Conservation (phyloP, 2,797 vertebrate species). For the Cetoscarus ocellatus region DNA sequence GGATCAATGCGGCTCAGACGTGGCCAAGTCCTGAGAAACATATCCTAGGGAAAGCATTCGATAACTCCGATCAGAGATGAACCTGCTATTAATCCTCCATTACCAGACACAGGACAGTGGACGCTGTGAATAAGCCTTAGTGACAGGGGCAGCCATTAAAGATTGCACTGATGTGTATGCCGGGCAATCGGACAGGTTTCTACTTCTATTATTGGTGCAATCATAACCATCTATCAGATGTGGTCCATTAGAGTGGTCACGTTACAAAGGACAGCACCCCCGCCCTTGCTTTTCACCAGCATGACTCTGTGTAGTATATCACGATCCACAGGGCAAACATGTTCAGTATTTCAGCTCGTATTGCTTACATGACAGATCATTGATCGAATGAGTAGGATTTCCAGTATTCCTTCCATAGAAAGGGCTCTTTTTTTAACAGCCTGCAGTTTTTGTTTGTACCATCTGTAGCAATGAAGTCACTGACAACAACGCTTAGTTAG, state of each 20-base stretch:
- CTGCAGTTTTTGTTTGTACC: constrained; percentile 23
- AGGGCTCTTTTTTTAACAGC: constrained; percentile 35
- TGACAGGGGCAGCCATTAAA: constrained; percentile 72
- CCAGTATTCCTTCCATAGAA: constrained; percentile 41
- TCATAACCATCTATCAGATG: constrained; percentile 68
- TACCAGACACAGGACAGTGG: constrained; percentile 57
- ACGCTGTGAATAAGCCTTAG: constrained; percentile 30
- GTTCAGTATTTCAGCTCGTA: constrained; percentile 64
- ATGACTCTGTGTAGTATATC: constrained; percentile 53
- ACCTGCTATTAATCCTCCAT: constrained; percentile 73
- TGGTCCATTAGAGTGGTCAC: constrained; percentile 69
- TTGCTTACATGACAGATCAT: constrained; percentile 75
- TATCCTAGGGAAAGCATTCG: constrained; percentile 76
- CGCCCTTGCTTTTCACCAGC: constrained; percentile 50
- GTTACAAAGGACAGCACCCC: constrained; percentile 64
- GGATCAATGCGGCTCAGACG: constrained; percentile 70
- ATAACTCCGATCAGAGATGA: constrained; percentile 71
- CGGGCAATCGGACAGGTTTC: constrained; percentile 65
- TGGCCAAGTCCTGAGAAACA: constrained; percentile 67
- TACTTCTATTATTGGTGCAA: constrained; percentile 63
- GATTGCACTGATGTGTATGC: constrained; percentile 52
- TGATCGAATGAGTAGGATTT: constrained; percentile 68
- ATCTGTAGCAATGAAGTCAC: constrained; percentile 34
- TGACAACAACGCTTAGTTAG: constrained; percentile 64
- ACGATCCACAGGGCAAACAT: constrained; percentile 50